A percentile compares a stretch with the other conserved stretches of the same genome.
phyloP scores from a whole-genome alignment of 2,113 vertebrate species.

The Chauna torquata region DNA sequence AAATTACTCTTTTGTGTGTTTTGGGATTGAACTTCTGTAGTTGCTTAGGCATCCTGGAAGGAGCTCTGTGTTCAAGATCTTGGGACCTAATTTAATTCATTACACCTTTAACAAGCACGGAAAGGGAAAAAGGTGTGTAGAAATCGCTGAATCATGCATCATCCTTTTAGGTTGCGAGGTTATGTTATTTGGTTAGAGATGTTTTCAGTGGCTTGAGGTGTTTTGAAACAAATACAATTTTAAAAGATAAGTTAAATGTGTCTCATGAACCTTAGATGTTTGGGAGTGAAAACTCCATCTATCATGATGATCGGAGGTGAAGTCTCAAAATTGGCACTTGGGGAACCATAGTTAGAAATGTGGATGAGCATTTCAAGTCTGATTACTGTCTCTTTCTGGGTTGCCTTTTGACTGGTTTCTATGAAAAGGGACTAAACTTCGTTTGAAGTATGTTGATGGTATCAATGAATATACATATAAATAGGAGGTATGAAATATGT shows the following conservation, averaged over 20 bases:
- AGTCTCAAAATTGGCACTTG: neutral
- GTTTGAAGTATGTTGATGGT: neutral
- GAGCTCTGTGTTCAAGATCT: neutral
- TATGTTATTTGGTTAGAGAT: neutral
- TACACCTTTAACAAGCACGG: neutral
- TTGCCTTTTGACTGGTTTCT: neutral
- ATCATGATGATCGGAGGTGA: neutral
- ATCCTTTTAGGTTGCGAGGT: neutral
- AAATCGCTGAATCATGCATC: neutral
- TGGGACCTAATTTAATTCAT: neutral
- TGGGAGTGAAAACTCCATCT: neutral
- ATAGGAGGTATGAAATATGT: neutral
- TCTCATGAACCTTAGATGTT: neutral
- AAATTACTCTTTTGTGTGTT: neutral
- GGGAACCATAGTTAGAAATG: neutral
- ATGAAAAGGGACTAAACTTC: neutral
- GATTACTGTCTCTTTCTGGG: neutral
- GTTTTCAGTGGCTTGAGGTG: neutral
- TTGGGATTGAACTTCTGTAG: neutral
- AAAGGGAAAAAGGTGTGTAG: neutral
- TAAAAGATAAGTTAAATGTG: neutral
- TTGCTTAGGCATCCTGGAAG: neutral
- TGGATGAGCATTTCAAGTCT: neutral
- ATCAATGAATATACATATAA: neutral
- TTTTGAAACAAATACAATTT: neutral